Conservation (phyloP, 2,888 invertebrate genomes). For the Cataglyphis altisquamis region DNA sequence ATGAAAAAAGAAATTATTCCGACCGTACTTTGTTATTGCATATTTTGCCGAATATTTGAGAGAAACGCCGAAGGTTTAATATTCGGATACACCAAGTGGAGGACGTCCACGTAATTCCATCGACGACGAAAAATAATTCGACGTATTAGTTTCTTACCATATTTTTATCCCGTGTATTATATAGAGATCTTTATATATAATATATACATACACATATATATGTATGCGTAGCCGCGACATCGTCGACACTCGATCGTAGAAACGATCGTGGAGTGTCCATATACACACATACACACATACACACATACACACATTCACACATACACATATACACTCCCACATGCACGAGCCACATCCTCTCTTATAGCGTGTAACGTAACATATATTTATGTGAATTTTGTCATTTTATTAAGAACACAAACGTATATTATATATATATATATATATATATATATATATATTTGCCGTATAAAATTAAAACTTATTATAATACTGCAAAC, state of each 20-base stretch:
- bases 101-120: conserved; percentile 42
- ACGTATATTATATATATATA: background rate
- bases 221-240: background rate
- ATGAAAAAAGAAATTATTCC: background rate
- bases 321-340: background rate
- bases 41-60: conserved; percentile 14
- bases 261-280: background rate
- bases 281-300: background rate
- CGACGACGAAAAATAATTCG: conserved; percentile 36
- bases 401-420: conserved; percentile 41
- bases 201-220: background rate
- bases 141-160: conserved; percentile 55
- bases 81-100: conserved; percentile 42
- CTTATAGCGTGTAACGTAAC: conserved; percentile 33
- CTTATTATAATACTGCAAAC: conserved; percentile 25
- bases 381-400: conserved; percentile 53
- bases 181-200: conserved; percentile 40
- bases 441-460: conserved; percentile 6
- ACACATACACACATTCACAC: background rate
- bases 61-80: conserved; percentile 30
- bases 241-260: background rate
- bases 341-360: conserved; percentile 2
- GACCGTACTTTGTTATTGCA: conserved; percentile 9
- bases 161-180: conserved; percentile 48
- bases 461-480: conserved; percentile 32